phyloP scores from a whole-genome alignment of 2,797 vertebrate species.

The Eurystomus glaucurus region DNA sequence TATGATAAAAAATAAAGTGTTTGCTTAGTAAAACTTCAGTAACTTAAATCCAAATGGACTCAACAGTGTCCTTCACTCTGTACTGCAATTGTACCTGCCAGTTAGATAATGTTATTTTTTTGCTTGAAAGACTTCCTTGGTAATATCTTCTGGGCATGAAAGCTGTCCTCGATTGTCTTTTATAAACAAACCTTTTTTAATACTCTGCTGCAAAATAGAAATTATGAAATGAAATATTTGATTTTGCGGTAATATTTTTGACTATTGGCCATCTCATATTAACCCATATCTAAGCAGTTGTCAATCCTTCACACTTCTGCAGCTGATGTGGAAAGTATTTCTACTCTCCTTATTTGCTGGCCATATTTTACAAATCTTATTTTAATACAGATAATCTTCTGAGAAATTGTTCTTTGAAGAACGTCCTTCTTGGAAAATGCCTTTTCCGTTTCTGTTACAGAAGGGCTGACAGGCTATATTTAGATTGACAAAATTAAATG shows the following conservation, averaged over 20 bases:
- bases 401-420: neutral
- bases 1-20: neutral
- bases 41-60: neutral
- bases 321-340: neutral
- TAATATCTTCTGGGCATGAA: neutral
- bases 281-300: neutral
- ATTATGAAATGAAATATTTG: neutral
- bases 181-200: neutral
- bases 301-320: neutral
- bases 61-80: neutral
- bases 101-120: neutral
- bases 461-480: neutral
- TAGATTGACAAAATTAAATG: neutral
- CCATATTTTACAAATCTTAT: neutral
- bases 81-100: neutral
- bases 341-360: neutral
- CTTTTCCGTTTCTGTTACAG: neutral
- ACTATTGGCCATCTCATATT: neutral
- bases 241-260: neutral
- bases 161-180: neutral
- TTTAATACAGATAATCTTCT: neutral
- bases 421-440: neutral
- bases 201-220: neutral
- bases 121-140: neutral
- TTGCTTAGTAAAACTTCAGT: neutral